Conservation (phyloP, 1,140 invertebrate genomes). For the Linepithema humile region DNA sequence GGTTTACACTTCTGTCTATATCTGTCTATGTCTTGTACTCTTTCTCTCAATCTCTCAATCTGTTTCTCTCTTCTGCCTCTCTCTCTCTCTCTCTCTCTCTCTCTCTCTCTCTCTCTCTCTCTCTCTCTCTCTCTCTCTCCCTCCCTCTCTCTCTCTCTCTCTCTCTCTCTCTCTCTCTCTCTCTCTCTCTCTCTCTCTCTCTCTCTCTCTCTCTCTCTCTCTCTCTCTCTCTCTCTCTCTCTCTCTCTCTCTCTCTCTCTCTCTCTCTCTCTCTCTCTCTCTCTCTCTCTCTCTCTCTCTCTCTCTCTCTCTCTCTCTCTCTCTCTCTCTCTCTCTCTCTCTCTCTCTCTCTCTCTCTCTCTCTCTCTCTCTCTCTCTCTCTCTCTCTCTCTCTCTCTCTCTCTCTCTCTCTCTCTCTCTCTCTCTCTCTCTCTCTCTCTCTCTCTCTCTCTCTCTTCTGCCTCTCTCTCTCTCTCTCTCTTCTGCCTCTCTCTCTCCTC, state of each 20-base stretch:
- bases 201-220: conserved; percentile 34
- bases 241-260: not conserved
- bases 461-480: not conserved
- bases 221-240: not conserved
- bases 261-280: not conserved
- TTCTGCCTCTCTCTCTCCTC: not conserved
- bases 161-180: conserved; percentile 9
- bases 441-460: not conserved
- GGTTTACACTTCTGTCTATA: conserved; percentile 55
- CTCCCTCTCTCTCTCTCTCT: conserved; percentile 4
- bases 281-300: conserved; percentile 34
- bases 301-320: conserved; percentile 28
- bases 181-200: conserved; percentile 38
- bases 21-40: conserved; percentile 31
- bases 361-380: not conserved
- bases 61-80: not conserved
- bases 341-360: not conserved
- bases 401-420: conserved; percentile 36
- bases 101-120: not conserved
- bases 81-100: not conserved
- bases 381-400: conserved; percentile 8
- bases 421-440: conserved; percentile 28
- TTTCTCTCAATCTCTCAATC: conserved; percentile 3
- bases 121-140: not conserved
- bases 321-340: conserved; percentile 10